Evolutionary conservation across 2,888 invertebrate genomes (phyloP).

Genomic region (Tetramorium bicarinatum): DNA sequence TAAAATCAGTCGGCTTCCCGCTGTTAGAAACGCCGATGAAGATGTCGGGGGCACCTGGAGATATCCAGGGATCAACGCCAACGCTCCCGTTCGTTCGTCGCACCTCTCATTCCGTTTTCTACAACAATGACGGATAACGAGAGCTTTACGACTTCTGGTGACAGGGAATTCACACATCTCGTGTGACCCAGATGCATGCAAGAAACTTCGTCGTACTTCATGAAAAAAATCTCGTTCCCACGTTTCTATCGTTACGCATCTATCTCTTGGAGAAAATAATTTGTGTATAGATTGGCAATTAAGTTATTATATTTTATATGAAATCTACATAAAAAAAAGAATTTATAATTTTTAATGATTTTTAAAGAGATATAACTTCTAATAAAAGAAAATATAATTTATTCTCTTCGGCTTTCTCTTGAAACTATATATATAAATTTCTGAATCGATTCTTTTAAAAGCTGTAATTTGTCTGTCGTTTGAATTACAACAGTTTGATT

Average conservation of each 20-base stretch:
- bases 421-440: no score
- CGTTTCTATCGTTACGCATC: constrained; percentile 36
- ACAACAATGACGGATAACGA: constrained; percentile 75
- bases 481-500: constrained; percentile 28
- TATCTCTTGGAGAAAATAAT: constrained; percentile 10
- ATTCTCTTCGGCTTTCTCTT: no score
- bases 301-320: no score
- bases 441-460: no score
- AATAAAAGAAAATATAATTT: no score
- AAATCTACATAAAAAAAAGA: no score
- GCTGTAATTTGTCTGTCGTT: no score
- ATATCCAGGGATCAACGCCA: constrained; percentile 71
- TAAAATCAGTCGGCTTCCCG: constrained; percentile 57
- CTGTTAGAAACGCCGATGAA: constrained; percentile 71
- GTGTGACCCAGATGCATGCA: constrained; percentile 51
- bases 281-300: no score
- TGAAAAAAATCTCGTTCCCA: constrained; percentile 22
- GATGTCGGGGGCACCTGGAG: constrained; percentile 73
- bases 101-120: constrained; percentile 70
- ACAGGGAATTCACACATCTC: constrained; percentile 43
- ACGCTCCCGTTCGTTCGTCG: constrained; percentile 68
- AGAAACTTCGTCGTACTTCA: constrained; percentile 29
- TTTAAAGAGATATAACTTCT: no score
- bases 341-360: no score
- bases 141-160: constrained; percentile 71